phyloP scores from a whole-genome alignment of 2,888 invertebrate genomes.

The Drosophila histrio region DNA sequence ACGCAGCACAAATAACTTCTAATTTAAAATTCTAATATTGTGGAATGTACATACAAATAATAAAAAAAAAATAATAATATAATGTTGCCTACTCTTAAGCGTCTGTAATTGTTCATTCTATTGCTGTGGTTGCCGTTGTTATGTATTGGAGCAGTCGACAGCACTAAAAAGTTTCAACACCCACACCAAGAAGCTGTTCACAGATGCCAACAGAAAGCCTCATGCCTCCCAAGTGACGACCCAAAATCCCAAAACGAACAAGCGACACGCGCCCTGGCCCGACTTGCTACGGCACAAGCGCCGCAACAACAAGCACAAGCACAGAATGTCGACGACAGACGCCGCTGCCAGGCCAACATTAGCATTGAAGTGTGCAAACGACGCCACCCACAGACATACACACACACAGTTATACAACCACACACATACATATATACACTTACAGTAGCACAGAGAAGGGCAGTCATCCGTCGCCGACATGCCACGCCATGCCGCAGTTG shows the following conservation, averaged over 20 bases:
- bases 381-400: constrained; percentile 62
- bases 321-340: constrained; percentile 77
- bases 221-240: constrained; percentile 38
- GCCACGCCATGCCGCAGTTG: constrained; percentile 66
- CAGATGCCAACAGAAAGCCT: constrained; percentile 19
- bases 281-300: constrained; percentile 41
- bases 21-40: constrained; percentile 8
- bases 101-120: constrained; percentile 49
- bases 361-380: constrained; percentile 81
- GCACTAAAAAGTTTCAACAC: constrained; percentile 53
- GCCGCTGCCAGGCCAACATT: constrained; percentile 78
- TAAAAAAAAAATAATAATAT: background rate
- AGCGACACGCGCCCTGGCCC: constrained; percentile 73
- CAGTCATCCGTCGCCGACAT: constrained; percentile 57
- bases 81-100: constrained; percentile 35
- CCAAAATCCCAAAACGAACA: constrained; percentile 74
- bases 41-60: constrained; percentile 14
- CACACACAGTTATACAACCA: constrained; percentile 8
- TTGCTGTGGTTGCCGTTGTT: constrained; percentile 31
- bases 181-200: constrained; percentile 42
- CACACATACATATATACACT: constrained; percentile 20
- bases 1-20: background rate
- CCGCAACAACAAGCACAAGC: constrained; percentile 9
- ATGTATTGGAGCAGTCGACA: constrained; percentile 43
- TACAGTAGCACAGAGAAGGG: constrained; percentile 33